Evolutionary conservation across 1,140 invertebrate species (phyloP), one percentile per base, ranked within the genome.

Genomic region (Ceratoteleas bidentatus): DNA sequence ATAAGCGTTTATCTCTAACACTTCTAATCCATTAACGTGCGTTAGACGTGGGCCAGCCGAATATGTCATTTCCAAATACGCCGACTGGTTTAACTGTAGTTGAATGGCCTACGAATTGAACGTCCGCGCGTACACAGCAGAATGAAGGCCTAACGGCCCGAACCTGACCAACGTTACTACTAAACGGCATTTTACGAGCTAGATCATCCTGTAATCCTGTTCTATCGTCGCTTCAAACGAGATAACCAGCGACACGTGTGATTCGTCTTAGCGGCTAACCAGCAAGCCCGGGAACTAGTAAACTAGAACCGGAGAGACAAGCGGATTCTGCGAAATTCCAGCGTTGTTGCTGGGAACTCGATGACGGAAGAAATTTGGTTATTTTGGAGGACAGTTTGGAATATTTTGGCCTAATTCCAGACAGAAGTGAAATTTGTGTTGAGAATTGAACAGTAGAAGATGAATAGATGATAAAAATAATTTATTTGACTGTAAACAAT

Each of bases 141-240:
- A 79, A 72, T 73, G 61, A 60, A 64, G 14, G 62, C 38, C 68
- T 79, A 79, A 79, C 76, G 76, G 77, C 68, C 60, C 76, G 54
- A 36, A 72, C 68, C 77, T 79, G 76, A 79, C 76, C 76, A 80
- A 68, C 69, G 69, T 68, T 73, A 80, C 68, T 73, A 80, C 56
- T 66, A 72, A 79, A 79, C 68, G 76, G 68, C 62, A 72, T 60
- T 68, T 80, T 73, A 66, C 50, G 62, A 80, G 69, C 57, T 73
- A 73, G 61, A 73, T 79, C 68, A 66, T 57, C 34, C 60, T 65
- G 50, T 52, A 50, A 79, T 79, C 66, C 54, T 69, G 66, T 72
- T 70, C 66, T 62, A 72, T 24, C 66, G 60, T 66, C 33, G 54
- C 15, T 66, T 66, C 54, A 60, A 66, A 75, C 52, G 34, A 75